Evolutionary conservation across 2,113 vertebrate genomes (phyloP), one percentile per base, ranked within the genome.

Genomic region (Tretioscincus oriximinensis): DNA sequence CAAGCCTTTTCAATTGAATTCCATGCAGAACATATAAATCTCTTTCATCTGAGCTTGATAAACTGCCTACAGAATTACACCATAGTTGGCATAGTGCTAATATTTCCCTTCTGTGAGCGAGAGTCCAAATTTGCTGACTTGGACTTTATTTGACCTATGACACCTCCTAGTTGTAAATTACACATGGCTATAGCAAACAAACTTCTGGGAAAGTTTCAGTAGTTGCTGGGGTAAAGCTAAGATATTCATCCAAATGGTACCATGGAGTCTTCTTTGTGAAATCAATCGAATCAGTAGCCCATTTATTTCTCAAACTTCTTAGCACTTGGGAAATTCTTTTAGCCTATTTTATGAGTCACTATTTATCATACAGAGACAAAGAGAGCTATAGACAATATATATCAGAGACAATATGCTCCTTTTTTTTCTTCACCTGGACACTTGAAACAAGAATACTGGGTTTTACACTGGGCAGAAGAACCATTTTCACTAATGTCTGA

Each of bases 111-210:
- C 21, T 73, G n/a, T 54, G 69, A 77, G 63, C 22, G 31, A 60
- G 29, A 31, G 64, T 67, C 64, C 24, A 54, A 22, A 31, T 58
- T 81, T 29, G 71, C 49, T 67, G 35, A 58, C 35, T 11, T 68
- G 64, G 74, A 81, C 72, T 75, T 29, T 75, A 41, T 41, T 29
- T 75, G 72, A 81, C 63, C 72, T 60, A 26, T 66, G 49, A 75
- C 67, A 26, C 60, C 28, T 68, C 49, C 79, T 74, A 67, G 47
- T 66, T 10, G 41, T 47, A 66, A 63, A 81, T 74, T 31, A 31
- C 51, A 60, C 31, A 54, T 45, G 35, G 18, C 24, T 60, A 60
- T 7, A 68, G 64, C 60, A 80, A 80, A 73, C 64, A 68, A 60
- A 16, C n/a, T 12, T 67, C 63, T 66, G 49, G 67, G 72, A 81